Evolutionary conservation across 2,113 vertebrate species (phyloP).

Genomic region (Butorides virescens): DNA sequence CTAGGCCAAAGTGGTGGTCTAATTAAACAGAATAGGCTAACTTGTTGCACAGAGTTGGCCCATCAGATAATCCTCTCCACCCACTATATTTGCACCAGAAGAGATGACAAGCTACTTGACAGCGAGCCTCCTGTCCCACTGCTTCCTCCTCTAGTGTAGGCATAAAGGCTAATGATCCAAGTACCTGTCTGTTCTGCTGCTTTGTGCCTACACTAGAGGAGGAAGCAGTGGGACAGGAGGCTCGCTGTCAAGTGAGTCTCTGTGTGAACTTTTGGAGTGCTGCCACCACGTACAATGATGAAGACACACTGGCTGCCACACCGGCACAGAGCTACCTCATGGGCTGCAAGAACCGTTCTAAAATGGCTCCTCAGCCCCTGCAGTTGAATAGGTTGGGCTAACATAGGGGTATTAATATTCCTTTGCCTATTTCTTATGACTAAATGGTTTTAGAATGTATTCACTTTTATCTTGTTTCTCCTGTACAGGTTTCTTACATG

Average conservation of each 20-base stretch:
- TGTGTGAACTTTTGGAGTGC: neutral
- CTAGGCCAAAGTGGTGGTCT: neutral
- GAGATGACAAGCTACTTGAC: neutral
- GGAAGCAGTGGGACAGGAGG: neutral
- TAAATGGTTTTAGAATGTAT: neutral
- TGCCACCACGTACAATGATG: neutral
- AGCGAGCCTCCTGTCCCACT: too few relatives aligned
- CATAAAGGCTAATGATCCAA: too few relatives aligned
- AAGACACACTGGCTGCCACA: neutral
- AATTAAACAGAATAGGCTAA: neutral
- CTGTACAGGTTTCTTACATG: neutral
- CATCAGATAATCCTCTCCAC: neutral
- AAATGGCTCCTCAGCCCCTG: neutral
- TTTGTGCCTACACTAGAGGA: neutral
- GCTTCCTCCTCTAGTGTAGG: too few relatives aligned
- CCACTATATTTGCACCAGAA: neutral
- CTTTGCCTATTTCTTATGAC: neutral
- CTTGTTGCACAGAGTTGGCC: neutral
- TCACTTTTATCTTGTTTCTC: neutral
- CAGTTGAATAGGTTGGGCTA: neutral
- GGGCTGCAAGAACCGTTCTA: neutral
- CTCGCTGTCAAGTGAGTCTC: neutral
- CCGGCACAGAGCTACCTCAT: neutral
- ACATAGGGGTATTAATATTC: neutral
- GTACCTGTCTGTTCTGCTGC: too few relatives aligned